These are phyloP conservation scores for Orthonyx spaldingii DNA, from an alignment of 2,113 vertebrate species.

Conservation along the genomic window DNA sequence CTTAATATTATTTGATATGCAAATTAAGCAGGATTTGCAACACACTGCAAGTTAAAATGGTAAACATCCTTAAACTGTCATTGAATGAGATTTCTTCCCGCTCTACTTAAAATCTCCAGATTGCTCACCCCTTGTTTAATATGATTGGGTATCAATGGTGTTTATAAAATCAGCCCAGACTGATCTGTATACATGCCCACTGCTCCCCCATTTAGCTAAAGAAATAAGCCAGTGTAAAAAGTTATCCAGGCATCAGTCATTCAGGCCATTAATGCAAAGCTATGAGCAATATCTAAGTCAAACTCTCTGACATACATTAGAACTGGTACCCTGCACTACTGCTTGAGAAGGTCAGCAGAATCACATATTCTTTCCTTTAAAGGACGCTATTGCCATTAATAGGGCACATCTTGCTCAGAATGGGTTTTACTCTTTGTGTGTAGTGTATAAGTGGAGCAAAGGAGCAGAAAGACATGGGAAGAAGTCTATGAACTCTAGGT, in stretches of 20 bases:
- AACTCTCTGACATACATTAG: not conserved
- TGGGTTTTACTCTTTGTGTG: not conserved
- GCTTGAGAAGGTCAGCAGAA: not conserved
- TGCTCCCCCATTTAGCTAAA: not conserved
- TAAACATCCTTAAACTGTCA: not conserved
- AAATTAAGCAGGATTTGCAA: not conserved
- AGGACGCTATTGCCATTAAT: not conserved
- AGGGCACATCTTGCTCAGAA: not conserved
- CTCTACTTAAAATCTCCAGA: not conserved
- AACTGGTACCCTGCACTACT: not conserved
- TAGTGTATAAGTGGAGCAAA: not conserved
- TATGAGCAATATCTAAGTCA: not conserved
- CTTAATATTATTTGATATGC: not conserved
- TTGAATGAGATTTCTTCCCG: not conserved
- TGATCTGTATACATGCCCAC: not conserved
- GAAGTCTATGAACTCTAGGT: not conserved
- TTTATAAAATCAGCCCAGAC: not conserved
- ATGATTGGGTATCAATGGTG: not conserved
- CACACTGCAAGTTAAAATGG: not conserved
- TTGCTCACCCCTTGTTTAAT: not conserved
- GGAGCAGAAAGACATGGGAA: not conserved
- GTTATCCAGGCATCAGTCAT: not conserved
- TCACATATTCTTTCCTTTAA: accelerated
- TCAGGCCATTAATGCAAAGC: not conserved
- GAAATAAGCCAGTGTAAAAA: not conserved